Evolutionary conservation across 1,140 invertebrate genomes (phyloP).

Genomic region (Apocrypta bakeri): DNA sequence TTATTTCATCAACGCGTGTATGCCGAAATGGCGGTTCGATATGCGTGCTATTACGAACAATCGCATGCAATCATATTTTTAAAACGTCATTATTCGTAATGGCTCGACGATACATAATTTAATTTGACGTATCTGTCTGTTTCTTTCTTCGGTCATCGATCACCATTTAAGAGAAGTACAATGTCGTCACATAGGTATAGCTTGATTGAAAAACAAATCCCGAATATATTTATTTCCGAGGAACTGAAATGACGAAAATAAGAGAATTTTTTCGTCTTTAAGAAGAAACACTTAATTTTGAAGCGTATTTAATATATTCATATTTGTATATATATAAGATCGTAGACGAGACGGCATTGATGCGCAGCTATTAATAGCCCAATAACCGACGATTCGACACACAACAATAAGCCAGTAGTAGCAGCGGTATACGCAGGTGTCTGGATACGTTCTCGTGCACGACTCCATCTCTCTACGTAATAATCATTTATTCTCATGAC

Average conservation of each 20-base stretch:
- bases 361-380: not conserved
- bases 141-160: not conserved
- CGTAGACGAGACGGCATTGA: not conserved
- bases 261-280: too few species aligned
- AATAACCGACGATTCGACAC: not conserved
- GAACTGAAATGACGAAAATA: too few species aligned
- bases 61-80: not conserved
- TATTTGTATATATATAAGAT: too few species aligned
- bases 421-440: not conserved
- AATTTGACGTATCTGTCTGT: too few species aligned
- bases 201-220: too few species aligned
- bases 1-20: not conserved
- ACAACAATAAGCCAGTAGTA: not conserved
- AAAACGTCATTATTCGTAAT: not conserved
- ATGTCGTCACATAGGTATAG: too few species aligned
- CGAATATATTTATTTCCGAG: not conserved
- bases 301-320: too few species aligned
- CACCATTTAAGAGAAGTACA: not conserved
- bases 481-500: constrained; percentile 10
- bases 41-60: too few species aligned
- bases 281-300: too few species aligned
- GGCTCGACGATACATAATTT: too few species aligned
- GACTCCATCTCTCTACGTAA: too few species aligned
- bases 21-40: not conserved
- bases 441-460: too few species aligned